Percentiles rank a stretch among this genome's conserved stretches.
These are phyloP conservation scores for Drosophila ananassae DNA, from an alignment of 1,140 invertebrate genomes.

Conservation along the genomic window DNA sequence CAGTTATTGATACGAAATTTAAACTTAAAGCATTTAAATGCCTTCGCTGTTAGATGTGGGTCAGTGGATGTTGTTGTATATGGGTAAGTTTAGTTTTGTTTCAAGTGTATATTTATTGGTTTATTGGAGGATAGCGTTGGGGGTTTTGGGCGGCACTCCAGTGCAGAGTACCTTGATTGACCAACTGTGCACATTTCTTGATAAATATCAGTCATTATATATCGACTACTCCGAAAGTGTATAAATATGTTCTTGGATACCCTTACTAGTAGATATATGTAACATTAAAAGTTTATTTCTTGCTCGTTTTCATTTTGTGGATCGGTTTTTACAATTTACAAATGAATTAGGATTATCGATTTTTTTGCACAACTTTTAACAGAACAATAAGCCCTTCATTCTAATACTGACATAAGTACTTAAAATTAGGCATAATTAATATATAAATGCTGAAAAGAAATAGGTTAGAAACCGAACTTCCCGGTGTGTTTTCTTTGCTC, in stretches of 20 bases:
- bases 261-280: constrained; percentile 48
- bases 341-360: constrained; percentile 56
- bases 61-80: constrained; percentile 40
- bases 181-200: constrained; percentile 38
- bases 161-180: constrained; percentile 33
- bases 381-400: constrained; percentile 39
- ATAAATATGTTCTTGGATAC: constrained; percentile 28
- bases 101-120: constrained; percentile 22
- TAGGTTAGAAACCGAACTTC: constrained; percentile 64
- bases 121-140: constrained; percentile 3
- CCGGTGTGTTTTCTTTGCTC: constrained; percentile 28
- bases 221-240: constrained; percentile 35
- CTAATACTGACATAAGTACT: constrained; percentile 75
- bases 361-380: constrained; percentile 46
- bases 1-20: constrained; percentile 30
- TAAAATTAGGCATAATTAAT: constrained; percentile 51
- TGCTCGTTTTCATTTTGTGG: constrained; percentile 37
- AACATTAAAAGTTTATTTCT: constrained; percentile 72
- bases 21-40: constrained; percentile 39
- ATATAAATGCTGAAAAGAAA: constrained; percentile 69
- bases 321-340: constrained; percentile 71
- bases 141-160: constrained; percentile 18
- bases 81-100: constrained; percentile 21
- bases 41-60: constrained; percentile 29
- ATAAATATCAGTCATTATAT: constrained; percentile 69